These are phyloP conservation scores for Cephus spinipes DNA, from an alignment of 2,888 invertebrate genomes.

Conservation along the genomic window DNA sequence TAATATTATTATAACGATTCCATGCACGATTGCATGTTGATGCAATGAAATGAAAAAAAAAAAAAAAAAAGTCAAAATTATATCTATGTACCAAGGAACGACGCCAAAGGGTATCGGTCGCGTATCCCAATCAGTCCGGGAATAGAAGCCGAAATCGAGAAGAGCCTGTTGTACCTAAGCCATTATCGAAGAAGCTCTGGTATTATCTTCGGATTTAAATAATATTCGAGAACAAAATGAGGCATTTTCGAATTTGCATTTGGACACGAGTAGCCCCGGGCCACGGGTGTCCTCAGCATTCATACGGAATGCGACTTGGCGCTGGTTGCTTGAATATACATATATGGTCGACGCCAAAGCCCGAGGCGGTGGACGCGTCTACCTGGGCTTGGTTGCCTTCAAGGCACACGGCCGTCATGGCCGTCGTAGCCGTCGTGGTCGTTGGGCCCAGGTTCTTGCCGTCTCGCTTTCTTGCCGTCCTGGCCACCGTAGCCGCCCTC, in stretches of 20 bases:
- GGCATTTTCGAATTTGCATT: conserved; percentile 51
- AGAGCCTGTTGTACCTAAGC: not conserved
- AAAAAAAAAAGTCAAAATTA: not conserved
- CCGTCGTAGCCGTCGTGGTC: conserved; percentile 1
- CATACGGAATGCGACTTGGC: conserved; percentile 30
- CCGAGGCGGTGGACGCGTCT: conserved; percentile 24
- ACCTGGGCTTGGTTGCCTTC: conserved; percentile 24
- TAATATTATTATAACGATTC: not conserved
- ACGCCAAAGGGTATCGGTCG: not conserved
- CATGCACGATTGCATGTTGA: not conserved
- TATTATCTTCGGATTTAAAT: conserved; percentile 8
- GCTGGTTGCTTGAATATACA: conserved; percentile 16
- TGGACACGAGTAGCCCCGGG: conserved; percentile 32
- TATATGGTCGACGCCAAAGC: conserved; percentile 27
- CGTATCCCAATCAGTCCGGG: not conserved
- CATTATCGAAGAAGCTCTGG: not conserved
- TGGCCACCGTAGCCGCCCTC: not conserved
- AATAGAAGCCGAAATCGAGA: not conserved
- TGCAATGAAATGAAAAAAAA: not conserved
- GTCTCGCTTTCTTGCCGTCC: not conserved
- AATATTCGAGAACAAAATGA: conserved; percentile 9
- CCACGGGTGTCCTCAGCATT: conserved; percentile 33
- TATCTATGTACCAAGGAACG: not conserved
- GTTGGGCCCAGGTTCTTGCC: not conserved
- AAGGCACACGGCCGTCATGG: conserved; percentile 12